Evolutionary conservation across 2,888 invertebrate species (phyloP).

Genomic region (Oscheius sp.): DNA sequence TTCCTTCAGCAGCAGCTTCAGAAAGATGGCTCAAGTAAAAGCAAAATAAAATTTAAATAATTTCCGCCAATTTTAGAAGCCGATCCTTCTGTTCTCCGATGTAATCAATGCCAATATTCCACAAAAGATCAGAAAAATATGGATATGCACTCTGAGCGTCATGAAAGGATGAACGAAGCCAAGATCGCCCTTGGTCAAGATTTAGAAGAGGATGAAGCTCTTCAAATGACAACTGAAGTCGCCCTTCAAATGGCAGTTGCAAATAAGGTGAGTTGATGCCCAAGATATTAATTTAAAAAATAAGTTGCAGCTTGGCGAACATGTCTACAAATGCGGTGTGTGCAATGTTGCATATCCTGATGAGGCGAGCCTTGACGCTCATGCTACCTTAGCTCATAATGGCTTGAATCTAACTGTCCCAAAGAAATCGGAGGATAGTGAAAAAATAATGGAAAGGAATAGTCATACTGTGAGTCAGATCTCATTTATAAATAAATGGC

Average conservation of each 20-base stretch:
- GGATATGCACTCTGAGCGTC: slow-evolving; percentile 55
- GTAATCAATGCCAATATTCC: slow-evolving; percentile 47
- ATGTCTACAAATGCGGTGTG: slow-evolving; percentile 20
- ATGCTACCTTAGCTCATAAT: slow-evolving; percentile 18
- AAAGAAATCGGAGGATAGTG: slow-evolving; percentile 37
- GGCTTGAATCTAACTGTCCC: slow-evolving; percentile 41
- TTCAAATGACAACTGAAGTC: slow-evolving; percentile 56
- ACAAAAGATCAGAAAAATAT: slow-evolving; percentile 47
- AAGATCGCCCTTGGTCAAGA: slow-evolving; percentile 31
- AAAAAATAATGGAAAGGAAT: slow-evolving; percentile 56
- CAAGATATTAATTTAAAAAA: neutral
- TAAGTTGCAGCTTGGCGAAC: slow-evolving; percentile 30
- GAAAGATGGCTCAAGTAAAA: slow-evolving; percentile 28
- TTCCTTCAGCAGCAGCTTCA: slow-evolving; percentile 16
- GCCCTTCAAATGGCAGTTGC: slow-evolving; percentile 58
- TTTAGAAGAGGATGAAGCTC: slow-evolving; percentile 55
- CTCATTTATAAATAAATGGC: neutral
- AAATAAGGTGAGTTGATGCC: slow-evolving; percentile 32
- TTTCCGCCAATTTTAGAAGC: slow-evolving; percentile 4
- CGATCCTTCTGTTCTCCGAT: slow-evolving; percentile 30
- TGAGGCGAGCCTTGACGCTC: slow-evolving; percentile 27
- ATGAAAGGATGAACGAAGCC: slow-evolving; percentile 52
- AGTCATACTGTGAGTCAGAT: slow-evolving; percentile 59
- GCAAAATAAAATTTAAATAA: too few relatives aligned
- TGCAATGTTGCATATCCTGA: slow-evolving; percentile 10